Conservation (phyloP, 1,140 invertebrate species). For the Propsilocerus akamusi region DNA sequence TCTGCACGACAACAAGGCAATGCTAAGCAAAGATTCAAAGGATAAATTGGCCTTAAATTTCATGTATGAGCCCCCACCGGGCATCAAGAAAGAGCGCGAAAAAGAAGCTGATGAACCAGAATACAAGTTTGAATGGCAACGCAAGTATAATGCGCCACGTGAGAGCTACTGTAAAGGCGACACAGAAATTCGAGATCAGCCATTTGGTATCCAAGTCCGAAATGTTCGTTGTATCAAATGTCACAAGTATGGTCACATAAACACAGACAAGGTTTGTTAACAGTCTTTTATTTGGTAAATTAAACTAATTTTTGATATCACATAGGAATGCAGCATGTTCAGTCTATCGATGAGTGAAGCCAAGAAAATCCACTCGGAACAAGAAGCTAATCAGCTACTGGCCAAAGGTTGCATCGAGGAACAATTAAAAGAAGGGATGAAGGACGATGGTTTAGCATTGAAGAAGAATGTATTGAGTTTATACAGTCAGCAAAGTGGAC, state of each 20-base stretch:
- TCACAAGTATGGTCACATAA: slow-evolving; percentile 98
- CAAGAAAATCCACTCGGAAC: slow-evolving; percentile 33
- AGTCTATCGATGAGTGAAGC: slow-evolving; percentile 57
- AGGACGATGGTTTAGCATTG: slow-evolving; percentile 75
- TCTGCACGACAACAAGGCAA: slow-evolving; percentile 89
- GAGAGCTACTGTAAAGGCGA: slow-evolving; percentile 94
- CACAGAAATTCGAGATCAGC: slow-evolving; percentile 92
- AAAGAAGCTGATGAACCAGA: slow-evolving; percentile 89
- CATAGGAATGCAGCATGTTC: slow-evolving; percentile 88
- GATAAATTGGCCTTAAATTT: slow-evolving; percentile 98
- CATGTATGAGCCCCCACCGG: slow-evolving; percentile 99
- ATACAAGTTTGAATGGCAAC: slow-evolving; percentile 98
- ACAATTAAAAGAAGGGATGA: slow-evolving; percentile 87
- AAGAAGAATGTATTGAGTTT: slow-evolving; percentile 50
- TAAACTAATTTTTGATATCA: slow-evolving; percentile 4
- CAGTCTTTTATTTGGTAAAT: slow-evolving; percentile 3
- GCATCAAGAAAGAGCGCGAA: slow-evolving; percentile 76
- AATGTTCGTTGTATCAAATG: slow-evolving; percentile 98
- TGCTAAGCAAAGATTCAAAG: slow-evolving; percentile 95
- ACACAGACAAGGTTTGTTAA: slow-evolving; percentile 59
- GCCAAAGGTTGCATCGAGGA: slow-evolving; percentile 56
- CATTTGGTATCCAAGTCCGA: slow-evolving; percentile 94
- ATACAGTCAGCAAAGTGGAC: slow-evolving; percentile 13
- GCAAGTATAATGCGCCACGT: slow-evolving; percentile 95
- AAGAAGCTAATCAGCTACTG: slow-evolving; percentile 32